Base-by-base conservation (phyloP, 2,113 vertebrate species). In the Cebidichthys violaceus region DNA sequence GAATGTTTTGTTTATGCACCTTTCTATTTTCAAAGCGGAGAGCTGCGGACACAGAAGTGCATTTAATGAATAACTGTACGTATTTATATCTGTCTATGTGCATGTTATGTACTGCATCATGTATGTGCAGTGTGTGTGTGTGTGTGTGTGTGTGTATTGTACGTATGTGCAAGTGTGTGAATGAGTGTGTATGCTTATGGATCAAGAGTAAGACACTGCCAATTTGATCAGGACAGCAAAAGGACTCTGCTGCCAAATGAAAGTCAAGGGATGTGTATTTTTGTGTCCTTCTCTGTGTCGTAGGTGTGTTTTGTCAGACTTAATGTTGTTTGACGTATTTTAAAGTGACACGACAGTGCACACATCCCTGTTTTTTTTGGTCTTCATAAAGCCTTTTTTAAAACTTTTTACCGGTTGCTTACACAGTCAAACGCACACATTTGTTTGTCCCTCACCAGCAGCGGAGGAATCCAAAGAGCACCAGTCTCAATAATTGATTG, bases 11-110 rank as follows among this genome's bases (percentile, higher is more conserved):
- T 90, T 92, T 91, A 87, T 89, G 92, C 90, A 92, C 90, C 84
- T 84, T 91, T 77, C 79, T 86, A 89, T 92, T 91, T 91, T 88
- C 70, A 78, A 87, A 86, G 80, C 50, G 13, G 81, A 90, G 83
- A 90, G 59, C 87, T 85, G 88, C 57, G 91, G 92, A 95, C 94
- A 93, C 94, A 92, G 87, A 95, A 95, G 93, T 95, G 94, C 94
- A 94, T 95, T 95, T 89, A 94, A 78, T 79, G 70, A 90, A 84
- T 84, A 91, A 73, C 67, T 83, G 43, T 80, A 55, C 35, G 84
- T 92, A 86, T 88, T 86, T 89, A 89, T 92, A 90, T 93, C 80
- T 66, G 86, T 93, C 81, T 89, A 79, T 81, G 91, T 94, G 94
- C 92, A 94, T 94, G 94, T 92, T 90, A 84, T 77, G 88, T 88